phyloP scores from a whole-genome alignment of 2,888 invertebrate species.

The Sclerodermus sp. region DNA sequence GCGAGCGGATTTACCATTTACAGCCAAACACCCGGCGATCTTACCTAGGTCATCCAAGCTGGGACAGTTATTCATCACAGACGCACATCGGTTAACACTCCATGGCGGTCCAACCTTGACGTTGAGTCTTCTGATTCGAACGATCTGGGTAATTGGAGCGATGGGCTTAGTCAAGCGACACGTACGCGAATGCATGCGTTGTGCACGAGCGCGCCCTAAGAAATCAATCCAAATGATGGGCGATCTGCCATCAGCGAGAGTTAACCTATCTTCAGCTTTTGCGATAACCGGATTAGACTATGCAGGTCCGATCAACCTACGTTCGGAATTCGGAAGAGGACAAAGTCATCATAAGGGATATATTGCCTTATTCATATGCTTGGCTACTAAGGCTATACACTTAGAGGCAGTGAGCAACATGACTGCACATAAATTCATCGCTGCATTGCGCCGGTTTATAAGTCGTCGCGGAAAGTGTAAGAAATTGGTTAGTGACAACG shows the following conservation, averaged over 20 bases:
- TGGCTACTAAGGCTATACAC: not conserved
- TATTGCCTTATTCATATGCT: not conserved
- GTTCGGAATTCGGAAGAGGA: not conserved
- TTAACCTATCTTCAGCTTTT: not conserved
- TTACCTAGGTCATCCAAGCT: not conserved
- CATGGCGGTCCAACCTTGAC: not conserved
- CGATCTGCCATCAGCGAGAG: not conserved
- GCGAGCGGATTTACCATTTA: not conserved
- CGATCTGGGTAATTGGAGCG: not conserved
- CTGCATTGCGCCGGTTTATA: not conserved
- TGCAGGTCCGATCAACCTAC: not conserved
- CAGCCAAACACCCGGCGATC: not conserved
- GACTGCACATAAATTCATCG: not conserved
- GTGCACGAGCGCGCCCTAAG: not conserved
- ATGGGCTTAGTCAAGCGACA: not conserved
- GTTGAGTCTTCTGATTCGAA: not conserved
- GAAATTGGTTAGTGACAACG: not conserved
- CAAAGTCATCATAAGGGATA: not conserved
- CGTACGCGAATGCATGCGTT: not conserved
- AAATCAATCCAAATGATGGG: not conserved
- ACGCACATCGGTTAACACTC: not conserved
- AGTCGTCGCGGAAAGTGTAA: not conserved
- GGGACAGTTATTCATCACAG: not conserved
- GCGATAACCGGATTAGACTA: not conserved
- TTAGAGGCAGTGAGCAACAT: not conserved